A percentile compares a stretch with the other conserved stretches of the same genome.
Conservation (phyloP, 2,113 vertebrate genomes). For the Python bivittatus region DNA sequence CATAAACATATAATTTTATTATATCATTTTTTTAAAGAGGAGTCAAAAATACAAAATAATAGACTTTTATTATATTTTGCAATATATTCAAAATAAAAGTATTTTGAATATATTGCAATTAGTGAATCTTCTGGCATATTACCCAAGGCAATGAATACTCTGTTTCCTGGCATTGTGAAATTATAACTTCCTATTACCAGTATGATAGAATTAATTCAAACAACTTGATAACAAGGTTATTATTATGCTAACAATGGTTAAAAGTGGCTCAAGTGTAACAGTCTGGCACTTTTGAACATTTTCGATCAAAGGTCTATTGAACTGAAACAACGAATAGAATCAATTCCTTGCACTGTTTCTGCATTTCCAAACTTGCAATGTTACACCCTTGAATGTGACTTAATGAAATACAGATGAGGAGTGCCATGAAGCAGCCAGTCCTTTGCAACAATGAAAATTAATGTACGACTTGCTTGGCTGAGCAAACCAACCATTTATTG, state of each 20-base stretch:
- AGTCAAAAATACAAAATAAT: slow-evolving; percentile 50
- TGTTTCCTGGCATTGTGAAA: neutral
- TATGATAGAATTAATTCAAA: slow-evolving; percentile 67
- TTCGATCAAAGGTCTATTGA: slow-evolving; percentile 72
- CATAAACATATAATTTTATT: slow-evolving; percentile 20
- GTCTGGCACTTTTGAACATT: slow-evolving; percentile 57
- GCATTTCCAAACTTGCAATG: slow-evolving; percentile 52
- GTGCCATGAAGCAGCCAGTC: slow-evolving; percentile 42
- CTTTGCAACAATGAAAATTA: slow-evolving; percentile 56
- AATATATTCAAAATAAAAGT: too few relatives aligned
- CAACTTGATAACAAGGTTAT: slow-evolving; percentile 55
- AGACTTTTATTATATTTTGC: too few relatives aligned
- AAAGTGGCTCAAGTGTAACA: slow-evolving; percentile 50
- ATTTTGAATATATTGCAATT: neutral
- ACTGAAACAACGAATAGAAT: slow-evolving; percentile 66
- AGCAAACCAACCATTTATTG: slow-evolving; percentile 47
- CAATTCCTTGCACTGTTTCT: slow-evolving; percentile 65
- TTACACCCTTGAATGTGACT: slow-evolving; percentile 49
- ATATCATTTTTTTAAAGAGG: slow-evolving; percentile 43
- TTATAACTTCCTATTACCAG: slow-evolving; percentile 53
- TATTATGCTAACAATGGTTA: slow-evolving; percentile 49
- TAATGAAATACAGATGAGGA: slow-evolving; percentile 56
- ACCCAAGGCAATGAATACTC: slow-evolving; percentile 30
- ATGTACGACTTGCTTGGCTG: neutral
- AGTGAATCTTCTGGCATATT: slow-evolving; percentile 40